These are phyloP conservation scores for Drosophila lowei DNA, from an alignment of 1,140 invertebrate species.

Conservation along the genomic window DNA sequence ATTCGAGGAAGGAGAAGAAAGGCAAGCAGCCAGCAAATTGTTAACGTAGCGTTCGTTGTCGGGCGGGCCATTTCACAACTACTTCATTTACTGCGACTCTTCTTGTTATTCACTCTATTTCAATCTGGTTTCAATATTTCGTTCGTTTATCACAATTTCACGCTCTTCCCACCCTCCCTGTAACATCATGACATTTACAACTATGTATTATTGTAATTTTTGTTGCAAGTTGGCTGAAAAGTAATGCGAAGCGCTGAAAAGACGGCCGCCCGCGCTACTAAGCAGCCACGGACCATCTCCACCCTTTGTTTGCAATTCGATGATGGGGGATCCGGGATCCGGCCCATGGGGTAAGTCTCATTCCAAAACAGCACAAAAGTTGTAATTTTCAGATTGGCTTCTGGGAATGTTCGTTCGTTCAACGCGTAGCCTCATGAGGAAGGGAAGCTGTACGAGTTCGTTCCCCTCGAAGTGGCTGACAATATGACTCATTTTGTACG, in stretches of 20 bases:
- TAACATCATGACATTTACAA: conserved; percentile 50
- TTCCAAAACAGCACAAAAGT: conserved; percentile 29
- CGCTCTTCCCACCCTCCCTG: conserved; percentile 30
- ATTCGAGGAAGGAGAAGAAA: too few species aligned
- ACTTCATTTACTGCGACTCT: conserved; percentile 13
- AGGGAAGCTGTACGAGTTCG: neutral
- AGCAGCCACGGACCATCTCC: conserved; percentile 50
- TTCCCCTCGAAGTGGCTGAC: too few species aligned
- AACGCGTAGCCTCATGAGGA: too few species aligned
- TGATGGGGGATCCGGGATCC: neutral
- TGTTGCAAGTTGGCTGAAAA: conserved; percentile 78
- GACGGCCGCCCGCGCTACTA: conserved; percentile 52
- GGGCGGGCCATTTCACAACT: conserved; percentile 24
- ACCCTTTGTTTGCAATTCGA: conserved; percentile 19
- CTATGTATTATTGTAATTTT: conserved; percentile 74
- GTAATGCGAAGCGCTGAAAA: conserved; percentile 70
- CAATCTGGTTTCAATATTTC: conserved; percentile 20
- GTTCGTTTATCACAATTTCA: conserved; percentile 48
- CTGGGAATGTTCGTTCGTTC: neutral
- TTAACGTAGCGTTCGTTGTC: conserved; percentile 33
- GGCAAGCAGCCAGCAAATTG: conserved; percentile 28
- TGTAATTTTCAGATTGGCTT: conserved; percentile 47
- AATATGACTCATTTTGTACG: conserved; percentile 2
- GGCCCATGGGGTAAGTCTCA: conserved; percentile 51
- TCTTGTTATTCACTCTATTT: conserved; percentile 11